Conservation (phyloP, 2,797 vertebrate genomes). For the Microchirus variegatus region DNA sequence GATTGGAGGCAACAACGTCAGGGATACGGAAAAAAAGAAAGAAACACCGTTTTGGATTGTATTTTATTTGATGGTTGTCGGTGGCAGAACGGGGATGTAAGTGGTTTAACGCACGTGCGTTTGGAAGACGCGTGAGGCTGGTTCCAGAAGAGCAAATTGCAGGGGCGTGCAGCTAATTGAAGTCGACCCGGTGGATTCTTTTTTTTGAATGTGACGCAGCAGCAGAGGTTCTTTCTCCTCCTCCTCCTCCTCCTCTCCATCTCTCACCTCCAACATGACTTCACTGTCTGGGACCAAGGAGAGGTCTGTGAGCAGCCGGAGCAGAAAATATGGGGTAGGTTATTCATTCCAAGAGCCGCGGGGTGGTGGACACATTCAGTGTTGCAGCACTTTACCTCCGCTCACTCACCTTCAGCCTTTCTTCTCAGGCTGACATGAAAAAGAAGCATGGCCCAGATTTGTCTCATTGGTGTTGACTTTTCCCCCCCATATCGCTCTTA, state of each 20-base stretch:
- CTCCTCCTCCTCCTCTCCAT: constrained; percentile 27
- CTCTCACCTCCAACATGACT: constrained; percentile 80
- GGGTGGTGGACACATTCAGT: constrained; percentile 32
- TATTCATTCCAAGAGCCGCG: constrained; percentile 22
- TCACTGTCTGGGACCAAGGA: constrained; percentile 92
- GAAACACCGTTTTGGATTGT: constrained; percentile 14
- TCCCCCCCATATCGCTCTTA: constrained; percentile 30
- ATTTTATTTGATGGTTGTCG: not conserved
- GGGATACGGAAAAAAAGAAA: not conserved
- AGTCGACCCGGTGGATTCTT: constrained; percentile 57
- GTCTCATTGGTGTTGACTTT: constrained; percentile 23
- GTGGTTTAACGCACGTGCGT: constrained; percentile 41
- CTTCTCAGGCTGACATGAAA: constrained; percentile 5
- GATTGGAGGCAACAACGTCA: constrained; percentile 4
- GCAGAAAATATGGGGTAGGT: constrained; percentile 96
- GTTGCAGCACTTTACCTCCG: constrained; percentile 20
- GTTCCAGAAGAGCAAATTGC: constrained; percentile 56
- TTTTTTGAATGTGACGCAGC: constrained; percentile 74
- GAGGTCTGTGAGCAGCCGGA: constrained; percentile 87
- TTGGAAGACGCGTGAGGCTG: constrained; percentile 49
- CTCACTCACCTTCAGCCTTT: constrained; percentile 6
- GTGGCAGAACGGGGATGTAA: constrained; percentile 41
- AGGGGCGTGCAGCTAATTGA: constrained; percentile 65
- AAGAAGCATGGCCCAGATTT: constrained; percentile 7
- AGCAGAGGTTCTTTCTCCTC: constrained; percentile 48